Percentiles rank a stretch among this genome's conserved stretches.
Conservation (phyloP, 1,140 invertebrate species). For the Coboldia fuscipes region DNA sequence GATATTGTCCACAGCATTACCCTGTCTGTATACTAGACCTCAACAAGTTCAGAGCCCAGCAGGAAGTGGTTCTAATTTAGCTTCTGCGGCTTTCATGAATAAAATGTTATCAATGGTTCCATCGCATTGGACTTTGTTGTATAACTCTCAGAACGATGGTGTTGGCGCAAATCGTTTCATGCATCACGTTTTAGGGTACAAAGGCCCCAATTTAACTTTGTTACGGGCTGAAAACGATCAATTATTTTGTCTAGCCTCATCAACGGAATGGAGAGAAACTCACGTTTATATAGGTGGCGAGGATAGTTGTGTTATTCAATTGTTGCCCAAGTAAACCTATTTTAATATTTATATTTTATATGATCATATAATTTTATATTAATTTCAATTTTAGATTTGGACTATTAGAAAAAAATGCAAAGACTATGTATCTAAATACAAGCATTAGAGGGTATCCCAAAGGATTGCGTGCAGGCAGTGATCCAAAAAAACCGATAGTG, state of each 20-base stretch:
- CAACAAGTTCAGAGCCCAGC: slow-evolving; percentile 10
- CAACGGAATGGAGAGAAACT: slow-evolving; percentile 68
- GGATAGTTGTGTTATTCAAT: slow-evolving; percentile 52
- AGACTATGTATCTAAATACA: slow-evolving; percentile 67
- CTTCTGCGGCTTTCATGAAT: slow-evolving; percentile 33
- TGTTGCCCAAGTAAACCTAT: slow-evolving; percentile 47
- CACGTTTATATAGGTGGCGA: slow-evolving; percentile 66
- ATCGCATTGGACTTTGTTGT: slow-evolving; percentile 67
- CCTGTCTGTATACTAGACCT: slow-evolving; percentile 42
- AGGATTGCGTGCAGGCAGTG: slow-evolving; percentile 57
- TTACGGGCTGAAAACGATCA: slow-evolving; percentile 40
- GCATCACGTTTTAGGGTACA: slow-evolving; percentile 68
- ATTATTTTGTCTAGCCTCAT: slow-evolving; percentile 52
- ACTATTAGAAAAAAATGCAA: slow-evolving; percentile 42
- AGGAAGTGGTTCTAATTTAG: slow-evolving; percentile 17
- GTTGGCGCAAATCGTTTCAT: slow-evolving; percentile 69
- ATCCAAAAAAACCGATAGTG: slow-evolving; percentile 52
- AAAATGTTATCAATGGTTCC: slow-evolving; percentile 38
- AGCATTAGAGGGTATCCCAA: slow-evolving; percentile 63
- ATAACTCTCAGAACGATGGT: slow-evolving; percentile 64
- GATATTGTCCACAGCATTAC: slow-evolving; percentile 51
- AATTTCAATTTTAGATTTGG: slow-evolving; percentile 31
- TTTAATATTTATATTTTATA: neutral
- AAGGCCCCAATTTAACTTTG: slow-evolving; percentile 62
- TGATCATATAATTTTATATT: slow-evolving; percentile 4